Evolutionary conservation across 1,140 invertebrate genomes (phyloP).

Genomic region (Hycleus phaleratus): DNA sequence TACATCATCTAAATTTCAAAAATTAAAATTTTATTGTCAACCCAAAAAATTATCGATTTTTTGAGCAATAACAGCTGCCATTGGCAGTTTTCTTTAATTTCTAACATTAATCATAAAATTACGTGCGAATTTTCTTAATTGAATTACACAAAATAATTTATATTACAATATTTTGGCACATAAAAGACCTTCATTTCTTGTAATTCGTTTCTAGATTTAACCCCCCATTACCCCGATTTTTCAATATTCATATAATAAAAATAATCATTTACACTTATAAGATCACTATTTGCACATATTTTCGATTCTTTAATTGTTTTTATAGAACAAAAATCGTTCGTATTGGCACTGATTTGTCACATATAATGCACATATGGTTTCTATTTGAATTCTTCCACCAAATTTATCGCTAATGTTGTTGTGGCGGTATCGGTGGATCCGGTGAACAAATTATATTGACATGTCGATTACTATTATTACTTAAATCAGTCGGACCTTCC

Average conservation of each 20-base stretch:
- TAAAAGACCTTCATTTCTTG: background rate
- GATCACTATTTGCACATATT: conserved; percentile 16
- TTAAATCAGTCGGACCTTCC: conserved; percentile 36
- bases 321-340: background rate
- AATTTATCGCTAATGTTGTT: conserved; percentile 25
- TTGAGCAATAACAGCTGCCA: conserved; percentile 20
- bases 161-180: conserved; percentile 26
- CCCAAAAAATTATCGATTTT: conserved; percentile 9
- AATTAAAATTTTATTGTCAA: conserved; percentile 1
- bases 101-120: background rate
- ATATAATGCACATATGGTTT: conserved; percentile 24
- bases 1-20: conserved; percentile 6
- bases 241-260: conserved; percentile 17
- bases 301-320: background rate
- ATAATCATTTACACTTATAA: conserved; percentile 17
- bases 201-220: too few relatives aligned
- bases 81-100: conserved; percentile 4
- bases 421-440: conserved; percentile 32
- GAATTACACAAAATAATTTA: conserved; percentile 11
- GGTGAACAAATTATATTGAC: conserved; percentile 38
- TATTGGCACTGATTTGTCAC: conserved; percentile 31
- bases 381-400: background rate
- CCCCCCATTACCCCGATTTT: background rate
- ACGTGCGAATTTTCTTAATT: background rate
- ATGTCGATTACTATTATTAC: conserved; percentile 29